Evolutionary conservation across 2,888 invertebrate genomes (phyloP), one percentile per base, ranked within the genome.

Genomic region (Melinaea marsaeus): DNA sequence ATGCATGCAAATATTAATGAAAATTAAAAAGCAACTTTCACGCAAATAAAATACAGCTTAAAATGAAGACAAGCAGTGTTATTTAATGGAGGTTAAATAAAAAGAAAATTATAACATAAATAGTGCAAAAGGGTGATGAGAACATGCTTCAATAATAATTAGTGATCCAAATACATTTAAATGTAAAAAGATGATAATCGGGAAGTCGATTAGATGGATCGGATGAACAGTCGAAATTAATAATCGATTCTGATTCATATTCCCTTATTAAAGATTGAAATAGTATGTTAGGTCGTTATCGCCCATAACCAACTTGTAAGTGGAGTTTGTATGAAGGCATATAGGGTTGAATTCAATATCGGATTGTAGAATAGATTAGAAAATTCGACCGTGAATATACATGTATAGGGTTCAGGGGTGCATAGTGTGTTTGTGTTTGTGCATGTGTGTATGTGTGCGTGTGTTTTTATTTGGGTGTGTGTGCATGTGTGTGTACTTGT

Each of bases 21-120:
- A 67, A 73, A 69, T 74, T 69, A 76, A 74, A 77, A 79, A 78
- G 65, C 67, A 67, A 71, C 73, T 66, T 61, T 5, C 63, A 79
- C 81, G 88, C 88, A 89, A 89, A 89, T 22, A 88, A 88, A 87
- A 88, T 86, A 88, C 88, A 88, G 89, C 79, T 77, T 70, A 68
- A 72, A 68, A 65, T 69, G 57, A 45, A 55, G 45, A 45, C 34
- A 45, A 32, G 51, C 51, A 51, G 6, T 32, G 51, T 32, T 48
- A 9, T 32, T 51, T 51, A 51, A 32, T 51, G 51, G 11, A 1
- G 32, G 22, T 9, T 11, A 32, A 51, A 3, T 11, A 9, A 51
- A 51, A 51, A 32, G 7, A 51, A 22, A 51, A 32, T 32, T 7
- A 32, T 48, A 48, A 13, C 32, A 9, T 32, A 9, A 32, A 32